Percentiles rank a stretch among this genome's conserved stretches.
phyloP scores from a whole-genome alignment of 2,113 vertebrate species.

The Seriola quinqueradiata region DNA sequence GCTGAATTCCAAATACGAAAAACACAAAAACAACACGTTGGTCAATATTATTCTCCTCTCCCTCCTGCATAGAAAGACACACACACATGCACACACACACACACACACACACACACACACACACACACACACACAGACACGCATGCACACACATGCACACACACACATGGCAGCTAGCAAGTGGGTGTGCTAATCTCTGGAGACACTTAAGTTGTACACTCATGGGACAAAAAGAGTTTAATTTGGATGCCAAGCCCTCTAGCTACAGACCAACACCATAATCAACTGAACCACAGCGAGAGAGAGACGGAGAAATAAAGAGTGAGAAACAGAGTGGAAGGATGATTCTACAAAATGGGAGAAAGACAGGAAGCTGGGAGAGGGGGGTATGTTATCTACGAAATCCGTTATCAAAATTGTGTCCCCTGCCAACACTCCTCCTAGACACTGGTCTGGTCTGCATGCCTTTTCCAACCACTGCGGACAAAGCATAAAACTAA shows the following conservation, averaged over 20 bases:
- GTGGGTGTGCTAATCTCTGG: conserved; percentile 69
- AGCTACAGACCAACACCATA: conserved; percentile 77
- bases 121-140: not conserved
- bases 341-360: conserved; percentile 38
- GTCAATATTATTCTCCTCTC: conserved; percentile 4
- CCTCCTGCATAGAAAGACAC: not conserved
- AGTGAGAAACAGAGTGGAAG: conserved; percentile 45
- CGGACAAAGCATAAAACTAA: not conserved
- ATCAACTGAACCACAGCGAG: conserved; percentile 75
- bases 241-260: conserved; percentile 80
- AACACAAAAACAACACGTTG: not conserved
- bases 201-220: conserved; percentile 66
- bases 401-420: conserved; percentile 58
- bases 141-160: not conserved
- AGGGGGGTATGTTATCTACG: conserved; percentile 63
- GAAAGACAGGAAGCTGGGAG: conserved; percentile 45
- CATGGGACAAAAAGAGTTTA: conserved; percentile 72
- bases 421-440: conserved; percentile 47
- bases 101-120: no score
- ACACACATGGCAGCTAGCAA: conserved; percentile 44
- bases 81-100: not conserved
- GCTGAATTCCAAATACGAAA: not conserved
- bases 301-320: conserved; percentile 47
- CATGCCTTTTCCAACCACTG: conserved; percentile 30
- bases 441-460: conserved; percentile 57